Evolutionary conservation across 1,140 invertebrate species (phyloP), one percentile per base, ranked within the genome.

Genomic region (Caligus rogercresseyi): DNA sequence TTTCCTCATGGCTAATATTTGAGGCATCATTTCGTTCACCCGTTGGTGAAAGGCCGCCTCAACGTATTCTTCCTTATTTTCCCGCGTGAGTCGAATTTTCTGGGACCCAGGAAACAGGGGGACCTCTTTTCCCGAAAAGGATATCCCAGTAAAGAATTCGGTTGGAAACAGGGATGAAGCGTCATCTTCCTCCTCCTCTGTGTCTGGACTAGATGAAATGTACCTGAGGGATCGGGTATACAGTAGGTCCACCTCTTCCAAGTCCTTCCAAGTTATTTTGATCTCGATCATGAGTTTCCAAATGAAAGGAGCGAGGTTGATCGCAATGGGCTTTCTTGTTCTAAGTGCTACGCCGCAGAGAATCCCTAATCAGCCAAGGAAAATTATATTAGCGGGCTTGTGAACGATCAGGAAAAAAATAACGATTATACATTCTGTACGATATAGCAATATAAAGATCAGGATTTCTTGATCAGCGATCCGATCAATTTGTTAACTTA

Each of bases 241-340:
- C 63, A 81, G 72, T 52, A 74, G 73, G 68, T 83, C 81, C 21
- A 79, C 78, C 69, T 83, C 81, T 71, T 82, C 80, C 26, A 83
- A 69, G 68, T 83, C 81, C 59, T 80, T 77, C n/a, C 77, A 73
- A 21, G 73, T 74, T 0, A 80, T 74, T 0, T 76, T 72, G 69
- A 82, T 80, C 20, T 78, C 79, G 25, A 80, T 78, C 14, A 83
- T 68, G 20, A 81, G 71, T 69, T 83, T 83, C 81, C 81, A 83
- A 16, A 83, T 78, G 53, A 80, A 70, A 0, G 80, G 78, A 2
- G 81, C 81, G 21, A 83, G 70, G 23, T 80, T 79, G 24, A 83
- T 71, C 26, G 81, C 79, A 18, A 80, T 69, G 11, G 79, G 79
- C 70, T 80, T 80, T 62, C 77, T 78, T 2, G 79, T 80, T 53